A percentile compares a stretch with the other conserved stretches of the same genome.
Evolutionary conservation across 2,113 vertebrate species (phyloP).

Genomic region (Myrmophylax atrothorax): DNA sequence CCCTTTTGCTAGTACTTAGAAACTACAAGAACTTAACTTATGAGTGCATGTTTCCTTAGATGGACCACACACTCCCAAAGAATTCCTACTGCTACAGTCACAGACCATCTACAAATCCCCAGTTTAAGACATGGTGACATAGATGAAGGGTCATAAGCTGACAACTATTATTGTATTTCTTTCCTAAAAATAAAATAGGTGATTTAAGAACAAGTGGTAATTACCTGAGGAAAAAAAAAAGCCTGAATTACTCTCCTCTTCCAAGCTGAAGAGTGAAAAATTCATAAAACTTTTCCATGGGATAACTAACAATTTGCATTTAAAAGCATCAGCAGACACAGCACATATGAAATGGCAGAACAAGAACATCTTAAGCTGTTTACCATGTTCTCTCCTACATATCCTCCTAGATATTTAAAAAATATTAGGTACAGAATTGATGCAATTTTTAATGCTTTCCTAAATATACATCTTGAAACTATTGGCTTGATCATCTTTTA

Average conservation of each 20-base stretch:
- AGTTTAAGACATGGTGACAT: neutral
- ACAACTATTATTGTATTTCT: neutral
- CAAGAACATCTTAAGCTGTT: neutral
- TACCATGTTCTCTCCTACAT: neutral
- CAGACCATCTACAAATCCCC: neutral
- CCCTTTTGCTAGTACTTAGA: neutral
- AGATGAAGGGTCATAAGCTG: neutral
- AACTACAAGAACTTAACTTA: neutral
- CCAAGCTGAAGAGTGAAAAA: neutral
- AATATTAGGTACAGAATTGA: neutral
- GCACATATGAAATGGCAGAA: neutral
- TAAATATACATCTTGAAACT: neutral
- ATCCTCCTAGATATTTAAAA: neutral
- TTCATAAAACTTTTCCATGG: neutral
- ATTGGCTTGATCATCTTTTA: neutral
- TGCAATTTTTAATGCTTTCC: neutral
- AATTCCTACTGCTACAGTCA: neutral
- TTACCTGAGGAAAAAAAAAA: neutral
- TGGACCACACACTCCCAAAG: neutral
- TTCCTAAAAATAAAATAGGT: neutral
- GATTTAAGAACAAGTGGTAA: neutral
- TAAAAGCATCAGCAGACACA: neutral
- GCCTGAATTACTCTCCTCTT: neutral
- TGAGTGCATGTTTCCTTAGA: neutral
- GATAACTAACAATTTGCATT: neutral